These are phyloP conservation scores for Uloborus plumipes DNA, from an alignment of 2,888 invertebrate genomes.

Conservation along the genomic window DNA sequence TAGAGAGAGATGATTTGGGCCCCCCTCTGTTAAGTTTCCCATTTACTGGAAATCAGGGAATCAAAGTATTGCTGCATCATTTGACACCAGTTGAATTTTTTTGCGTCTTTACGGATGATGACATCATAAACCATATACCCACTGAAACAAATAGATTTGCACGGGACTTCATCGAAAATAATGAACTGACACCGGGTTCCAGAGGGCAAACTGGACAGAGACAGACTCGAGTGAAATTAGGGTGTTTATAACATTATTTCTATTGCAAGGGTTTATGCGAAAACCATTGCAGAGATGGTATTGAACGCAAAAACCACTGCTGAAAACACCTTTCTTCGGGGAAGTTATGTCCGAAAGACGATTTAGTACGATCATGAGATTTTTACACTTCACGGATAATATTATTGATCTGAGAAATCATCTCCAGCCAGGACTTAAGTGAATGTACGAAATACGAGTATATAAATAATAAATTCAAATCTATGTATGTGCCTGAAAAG, in stretches of 20 bases:
- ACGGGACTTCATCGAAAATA: background rate
- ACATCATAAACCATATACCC: background rate
- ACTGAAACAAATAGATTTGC: slow-evolving; percentile 4
- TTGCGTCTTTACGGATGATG: too few relatives aligned
- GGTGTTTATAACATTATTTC: background rate
- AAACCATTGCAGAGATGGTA: slow-evolving; percentile 9
- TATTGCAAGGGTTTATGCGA: slow-evolving; percentile 1
- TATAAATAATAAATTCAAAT: slow-evolving; percentile 9
- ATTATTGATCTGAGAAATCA: background rate
- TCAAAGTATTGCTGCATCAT: too few relatives aligned
- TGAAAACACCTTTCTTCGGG: background rate
- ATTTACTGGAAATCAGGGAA: too few relatives aligned
- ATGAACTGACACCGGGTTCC: slow-evolving; percentile 2
- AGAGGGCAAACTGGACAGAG: background rate
- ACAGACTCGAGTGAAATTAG: background rate
- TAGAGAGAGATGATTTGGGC: too few relatives aligned
- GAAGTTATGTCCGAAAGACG: slow-evolving; percentile 6
- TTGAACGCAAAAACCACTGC: background rate
- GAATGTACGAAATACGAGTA: slow-evolving; percentile 1
- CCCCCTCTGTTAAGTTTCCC: too few relatives aligned
- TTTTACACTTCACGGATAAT: slow-evolving; percentile 17
- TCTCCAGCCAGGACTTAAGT: background rate
- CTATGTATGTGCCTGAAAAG: background rate
- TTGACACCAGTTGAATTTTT: too few relatives aligned
- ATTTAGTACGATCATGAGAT: slow-evolving; percentile 4